Conservation (phyloP, 2,113 vertebrate genomes). For the Rhagologus leucostigma region DNA sequence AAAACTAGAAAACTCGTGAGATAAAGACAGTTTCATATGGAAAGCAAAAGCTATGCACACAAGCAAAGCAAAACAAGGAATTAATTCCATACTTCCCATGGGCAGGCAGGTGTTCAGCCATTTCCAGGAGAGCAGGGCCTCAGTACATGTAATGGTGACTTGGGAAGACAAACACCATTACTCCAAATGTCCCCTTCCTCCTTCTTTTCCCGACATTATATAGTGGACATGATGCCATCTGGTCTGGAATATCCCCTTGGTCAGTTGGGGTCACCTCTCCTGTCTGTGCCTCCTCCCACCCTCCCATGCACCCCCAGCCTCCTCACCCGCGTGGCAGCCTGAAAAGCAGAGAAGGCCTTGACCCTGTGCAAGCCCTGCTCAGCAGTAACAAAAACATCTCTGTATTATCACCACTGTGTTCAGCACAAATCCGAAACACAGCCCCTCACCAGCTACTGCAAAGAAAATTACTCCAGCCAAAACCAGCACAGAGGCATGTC, state of each 20-base stretch:
- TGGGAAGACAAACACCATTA: not conserved
- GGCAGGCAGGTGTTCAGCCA: not conserved
- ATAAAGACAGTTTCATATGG: not conserved
- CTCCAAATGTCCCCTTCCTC: not conserved
- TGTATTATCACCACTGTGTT: accelerated
- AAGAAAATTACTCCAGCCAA: not conserved
- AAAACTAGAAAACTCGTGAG: not conserved
- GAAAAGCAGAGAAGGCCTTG: not conserved
- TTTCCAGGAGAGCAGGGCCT: too few species aligned
- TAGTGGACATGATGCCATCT: not conserved
- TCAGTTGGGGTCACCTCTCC: not conserved
- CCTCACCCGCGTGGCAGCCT: not conserved
- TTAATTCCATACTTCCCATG: not conserved
- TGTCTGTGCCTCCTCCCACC: not conserved
- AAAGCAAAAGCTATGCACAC: not conserved
- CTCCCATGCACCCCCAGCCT: not conserved
- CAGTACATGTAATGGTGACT: too few species aligned
- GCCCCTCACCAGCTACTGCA: too few species aligned
- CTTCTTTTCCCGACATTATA: not conserved
- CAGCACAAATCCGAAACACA: not conserved
- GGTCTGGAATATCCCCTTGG: not conserved
- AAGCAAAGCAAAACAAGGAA: not conserved
- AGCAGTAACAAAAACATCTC: not conserved
- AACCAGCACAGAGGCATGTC: not conserved
- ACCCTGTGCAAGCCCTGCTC: not conserved